Evolutionary conservation across 2,888 invertebrate species (phyloP), one percentile per base, ranked within the genome.

Genomic region (Fragum fragum): DNA sequence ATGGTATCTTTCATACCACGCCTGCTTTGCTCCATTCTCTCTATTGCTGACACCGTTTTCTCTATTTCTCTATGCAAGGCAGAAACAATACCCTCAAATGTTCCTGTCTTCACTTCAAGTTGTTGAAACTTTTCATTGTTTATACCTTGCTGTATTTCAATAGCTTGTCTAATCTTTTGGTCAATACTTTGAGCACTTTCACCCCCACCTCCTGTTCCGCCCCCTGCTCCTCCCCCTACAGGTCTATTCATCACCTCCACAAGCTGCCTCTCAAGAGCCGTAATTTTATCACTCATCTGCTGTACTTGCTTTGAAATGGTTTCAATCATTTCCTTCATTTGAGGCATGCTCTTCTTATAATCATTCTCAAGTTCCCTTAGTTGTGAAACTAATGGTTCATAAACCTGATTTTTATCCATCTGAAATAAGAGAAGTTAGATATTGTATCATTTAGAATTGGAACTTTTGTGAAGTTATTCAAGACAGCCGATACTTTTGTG

Each of bases 21-120:
- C 36, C 87, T 53, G 18, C 84, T 80, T 1, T 79, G 69, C 26
- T 89, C 88, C 39, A 90, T 69, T 7, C 86, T 85, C 69, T 92
- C 90, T 7, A 90, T 74, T 2, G 88, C 88, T 6, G 86, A 79
- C 18, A 91, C 89, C 42, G 89, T 88, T 36, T 90, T 86, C 53
- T 92, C 90, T 42, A 91, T 88, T 72, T 93, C 92, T 11, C 89
- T 79, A 47, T 93, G 92, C 14, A 93, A 82, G 21, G 92, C 90
- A 5, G 87, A 88, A 9, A 89, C 87, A 42, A 91, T 90, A 14
- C 90, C 90, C 63, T 91, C 82, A 76, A 83, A 83, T 1, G 88
- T 79, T 21, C 83, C 86, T 23, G 90, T 84, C 69, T 90, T 91
- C 11, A 83, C 72, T 53, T 90, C 87, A 16, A 88, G 53, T 2